These are phyloP conservation scores for Panopea generosa DNA, from an alignment of 2,888 invertebrate genomes.

Conservation along the genomic window DNA sequence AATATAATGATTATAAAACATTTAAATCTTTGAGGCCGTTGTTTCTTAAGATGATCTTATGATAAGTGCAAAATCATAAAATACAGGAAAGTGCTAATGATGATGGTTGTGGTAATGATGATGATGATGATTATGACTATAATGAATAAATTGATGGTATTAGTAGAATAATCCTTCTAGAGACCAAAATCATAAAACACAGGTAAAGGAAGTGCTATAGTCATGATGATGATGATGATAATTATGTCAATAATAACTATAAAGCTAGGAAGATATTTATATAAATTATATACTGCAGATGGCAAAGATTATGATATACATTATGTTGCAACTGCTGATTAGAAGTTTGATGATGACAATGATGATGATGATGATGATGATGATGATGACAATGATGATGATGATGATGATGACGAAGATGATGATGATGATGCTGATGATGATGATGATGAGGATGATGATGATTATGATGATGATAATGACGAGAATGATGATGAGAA, in stretches of 20 bases:
- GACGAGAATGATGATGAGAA: slow-evolving; percentile 19
- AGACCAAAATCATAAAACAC: too few species aligned
- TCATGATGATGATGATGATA: background rate
- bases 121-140: slow-evolving; percentile 1
- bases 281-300: slow-evolving; percentile 4
- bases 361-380: slow-evolving; percentile 18
- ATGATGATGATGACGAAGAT: slow-evolving; percentile 2
- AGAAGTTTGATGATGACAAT: slow-evolving; percentile 9
- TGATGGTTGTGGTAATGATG: slow-evolving; percentile 1
- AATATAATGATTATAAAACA: too few species aligned
- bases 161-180: background rate
- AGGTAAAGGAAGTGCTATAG: too few species aligned
- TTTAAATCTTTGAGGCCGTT: too few species aligned
- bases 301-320: slow-evolving; percentile 2
- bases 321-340: slow-evolving; percentile 10
- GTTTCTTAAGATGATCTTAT: too few species aligned
- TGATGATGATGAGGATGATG: slow-evolving; percentile 8
- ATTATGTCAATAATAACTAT: background rate
- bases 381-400: slow-evolving; percentile 9
- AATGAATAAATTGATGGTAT: background rate
- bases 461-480: slow-evolving; percentile 20
- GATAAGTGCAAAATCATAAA: too few species aligned
- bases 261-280: background rate
- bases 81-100: too few species aligned
- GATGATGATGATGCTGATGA: slow-evolving; percentile 12